Base-by-base conservation (phyloP, 2,888 invertebrate genomes). In the Eupithecia inturbata region DNA sequence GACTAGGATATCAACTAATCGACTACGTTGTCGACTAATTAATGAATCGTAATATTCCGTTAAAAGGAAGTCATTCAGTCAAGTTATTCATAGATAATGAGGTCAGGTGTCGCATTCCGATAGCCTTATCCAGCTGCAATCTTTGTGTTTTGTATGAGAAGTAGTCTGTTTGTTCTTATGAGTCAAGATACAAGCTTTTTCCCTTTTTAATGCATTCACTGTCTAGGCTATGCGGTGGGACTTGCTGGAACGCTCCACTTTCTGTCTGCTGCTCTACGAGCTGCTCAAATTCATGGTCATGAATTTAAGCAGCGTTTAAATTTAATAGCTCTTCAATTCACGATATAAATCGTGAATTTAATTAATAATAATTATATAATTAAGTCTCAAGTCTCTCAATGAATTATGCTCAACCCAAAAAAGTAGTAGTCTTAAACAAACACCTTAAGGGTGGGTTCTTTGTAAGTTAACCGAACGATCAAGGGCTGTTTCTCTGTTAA, bases 31-130 rank as follows among this genome's bases (percentile, higher is more conserved):
- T 57, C 57, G 26, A 26, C 57, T 57, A 22, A 57, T 57, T 57
- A 57, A 26, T 22, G 57, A 57, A 57, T 57, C 53, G 57, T 57
- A 22, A 41, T 66, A 66, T 66, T 64, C 64, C 31, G 26, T 67
- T 67, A 19, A 67, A 67, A 45, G 45, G 19, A 31, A 28, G 16
- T 49, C 49, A 36, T 67, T 67, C 31, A 67, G 39, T n/a, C 2
- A 39, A 67, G 16, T 28, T 67, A 67, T 31, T 45, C 31, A 41
- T 49, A 67, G 45, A 67, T 66, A 66, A 7, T 19, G 12, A 64
- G 63, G 31, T 64, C 63, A 64, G 33, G 33, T 64, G 33, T 64
- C 33, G 31, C 19, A 33, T 64, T 36, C 63, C n/a, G 63, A 64
- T 64, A 64, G n/a, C 36, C 36, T 33, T 10, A n/a, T 36, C 10